Conservation (phyloP, 2,888 invertebrate species). For the Agonopterix heracliana region DNA sequence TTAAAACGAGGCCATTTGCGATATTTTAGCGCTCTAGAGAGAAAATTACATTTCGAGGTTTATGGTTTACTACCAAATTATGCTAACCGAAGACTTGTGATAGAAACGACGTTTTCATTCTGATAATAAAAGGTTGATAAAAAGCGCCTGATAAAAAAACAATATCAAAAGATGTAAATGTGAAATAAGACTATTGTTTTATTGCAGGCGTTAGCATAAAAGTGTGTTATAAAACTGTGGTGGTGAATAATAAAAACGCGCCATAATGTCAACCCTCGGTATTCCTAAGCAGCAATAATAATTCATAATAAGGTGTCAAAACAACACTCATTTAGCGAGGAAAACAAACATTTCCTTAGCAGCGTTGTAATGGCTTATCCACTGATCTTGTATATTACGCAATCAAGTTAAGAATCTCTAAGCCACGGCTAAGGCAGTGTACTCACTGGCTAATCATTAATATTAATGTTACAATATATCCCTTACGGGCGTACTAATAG, state of each 20-base stretch:
- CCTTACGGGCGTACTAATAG: no score
- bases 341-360: conserved; percentile 5
- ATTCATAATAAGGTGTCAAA: conserved; percentile 6
- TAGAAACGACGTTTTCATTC: no score
- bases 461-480: no score
- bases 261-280: background rate
- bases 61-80: no score
- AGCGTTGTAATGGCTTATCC: conserved; percentile 4
- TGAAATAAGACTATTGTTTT: background rate
- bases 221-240: background rate
- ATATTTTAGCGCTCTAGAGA: conserved; percentile 2
- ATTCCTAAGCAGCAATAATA: conserved; percentile 1
- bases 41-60: no score
- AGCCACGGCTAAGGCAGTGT: background rate
- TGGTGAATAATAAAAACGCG: background rate
- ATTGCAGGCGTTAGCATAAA: background rate
- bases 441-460: background rate
- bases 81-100: no score
- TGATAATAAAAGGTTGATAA: no score
- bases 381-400: background rate
- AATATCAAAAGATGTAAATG: background rate
- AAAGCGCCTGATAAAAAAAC: background rate
- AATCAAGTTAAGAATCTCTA: conserved; percentile 1
- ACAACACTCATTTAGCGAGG: conserved; percentile 2
- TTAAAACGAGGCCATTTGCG: conserved; percentile 1